These are phyloP conservation scores for Torymus tubicola DNA, from an alignment of 2,888 invertebrate genomes.

Conservation along the genomic window DNA sequence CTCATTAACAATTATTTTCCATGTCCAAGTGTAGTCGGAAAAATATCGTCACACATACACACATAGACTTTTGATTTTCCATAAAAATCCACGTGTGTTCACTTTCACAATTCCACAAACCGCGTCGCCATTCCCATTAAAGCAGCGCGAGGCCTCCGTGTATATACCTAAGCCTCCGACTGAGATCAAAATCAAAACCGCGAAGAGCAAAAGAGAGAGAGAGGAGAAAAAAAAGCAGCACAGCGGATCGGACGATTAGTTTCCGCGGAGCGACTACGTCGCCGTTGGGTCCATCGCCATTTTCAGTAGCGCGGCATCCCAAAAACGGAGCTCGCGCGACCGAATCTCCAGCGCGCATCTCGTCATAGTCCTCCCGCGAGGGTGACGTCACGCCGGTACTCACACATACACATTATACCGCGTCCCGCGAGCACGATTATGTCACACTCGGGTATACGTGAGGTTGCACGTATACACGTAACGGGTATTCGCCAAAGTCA, in stretches of 20 bases:
- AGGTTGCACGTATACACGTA: constrained; percentile 10
- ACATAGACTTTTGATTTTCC: too few species aligned
- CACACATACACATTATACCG: too few species aligned
- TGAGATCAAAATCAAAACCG: too few species aligned
- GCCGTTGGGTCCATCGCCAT: neutral
- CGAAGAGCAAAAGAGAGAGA: neutral
- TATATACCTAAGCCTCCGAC: too few species aligned
- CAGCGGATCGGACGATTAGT: neutral
- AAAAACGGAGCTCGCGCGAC: constrained; percentile 29
- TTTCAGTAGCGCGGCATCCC: constrained; percentile 35
- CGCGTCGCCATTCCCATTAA: too few species aligned
- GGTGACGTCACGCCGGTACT: constrained; percentile 25
- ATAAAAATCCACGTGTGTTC: too few species aligned
- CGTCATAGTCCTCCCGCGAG: neutral
- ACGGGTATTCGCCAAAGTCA: constrained; percentile 51
- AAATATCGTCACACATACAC: too few species aligned
- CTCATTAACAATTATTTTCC: too few species aligned
- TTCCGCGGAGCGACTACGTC: neutral
- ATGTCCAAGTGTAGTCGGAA: too few species aligned
- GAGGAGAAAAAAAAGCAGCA: neutral
- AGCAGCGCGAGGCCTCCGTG: too few species aligned
- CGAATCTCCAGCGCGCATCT: constrained; percentile 26
- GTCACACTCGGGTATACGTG: constrained; percentile 38
- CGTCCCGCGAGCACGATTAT: constrained; percentile 46
- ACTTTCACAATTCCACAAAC: too few species aligned